A percentile compares a stretch with the other conserved stretches of the same genome.
Evolutionary conservation across 2,888 invertebrate species (phyloP).

Genomic region (Brachynemurus nebulosus): DNA sequence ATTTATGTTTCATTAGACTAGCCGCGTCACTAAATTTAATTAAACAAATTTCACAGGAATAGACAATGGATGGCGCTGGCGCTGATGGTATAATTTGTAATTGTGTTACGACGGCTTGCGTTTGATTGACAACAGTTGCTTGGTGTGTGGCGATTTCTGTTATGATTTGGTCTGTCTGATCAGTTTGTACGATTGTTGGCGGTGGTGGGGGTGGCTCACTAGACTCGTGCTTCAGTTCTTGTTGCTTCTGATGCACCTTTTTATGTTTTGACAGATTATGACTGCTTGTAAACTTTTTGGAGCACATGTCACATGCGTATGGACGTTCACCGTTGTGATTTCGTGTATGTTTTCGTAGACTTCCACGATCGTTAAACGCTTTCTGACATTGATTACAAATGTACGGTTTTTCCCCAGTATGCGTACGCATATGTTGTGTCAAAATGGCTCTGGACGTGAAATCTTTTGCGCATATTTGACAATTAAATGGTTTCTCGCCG

Average conservation of each 20-base stretch:
- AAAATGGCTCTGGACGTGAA: slow-evolving; percentile 7
- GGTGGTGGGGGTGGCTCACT: neutral
- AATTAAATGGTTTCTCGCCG: slow-evolving; percentile 23
- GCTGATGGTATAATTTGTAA: neutral
- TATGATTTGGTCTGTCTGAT: slow-evolving; percentile 29
- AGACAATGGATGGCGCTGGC: neutral
- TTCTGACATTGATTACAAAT: slow-evolving; percentile 5
- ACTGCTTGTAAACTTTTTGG: slow-evolving; percentile 33
- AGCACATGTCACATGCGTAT: slow-evolving; percentile 32
- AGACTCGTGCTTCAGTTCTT: slow-evolving; percentile 33
- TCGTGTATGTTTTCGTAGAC: slow-evolving; percentile 6
- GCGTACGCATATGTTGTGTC: slow-evolving; percentile 8
- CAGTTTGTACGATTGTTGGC: slow-evolving; percentile 29
- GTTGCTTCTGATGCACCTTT: slow-evolving; percentile 8
- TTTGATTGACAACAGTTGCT: neutral
- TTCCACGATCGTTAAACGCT: slow-evolving; percentile 10
- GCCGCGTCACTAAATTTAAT: slow-evolving; percentile 2
- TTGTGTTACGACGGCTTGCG: neutral
- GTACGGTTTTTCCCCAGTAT: slow-evolving; percentile 8
- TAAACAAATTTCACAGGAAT: slow-evolving; percentile 6
- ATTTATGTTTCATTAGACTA: slow-evolving; percentile 6
- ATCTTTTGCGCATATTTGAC: slow-evolving; percentile 6
- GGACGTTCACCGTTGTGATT: slow-evolving; percentile 35
- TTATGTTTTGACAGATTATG: slow-evolving; percentile 28
- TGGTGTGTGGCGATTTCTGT: no score